phyloP scores from a whole-genome alignment of 2,797 vertebrate species.

The Tenualosa thibaudeaui region DNA sequence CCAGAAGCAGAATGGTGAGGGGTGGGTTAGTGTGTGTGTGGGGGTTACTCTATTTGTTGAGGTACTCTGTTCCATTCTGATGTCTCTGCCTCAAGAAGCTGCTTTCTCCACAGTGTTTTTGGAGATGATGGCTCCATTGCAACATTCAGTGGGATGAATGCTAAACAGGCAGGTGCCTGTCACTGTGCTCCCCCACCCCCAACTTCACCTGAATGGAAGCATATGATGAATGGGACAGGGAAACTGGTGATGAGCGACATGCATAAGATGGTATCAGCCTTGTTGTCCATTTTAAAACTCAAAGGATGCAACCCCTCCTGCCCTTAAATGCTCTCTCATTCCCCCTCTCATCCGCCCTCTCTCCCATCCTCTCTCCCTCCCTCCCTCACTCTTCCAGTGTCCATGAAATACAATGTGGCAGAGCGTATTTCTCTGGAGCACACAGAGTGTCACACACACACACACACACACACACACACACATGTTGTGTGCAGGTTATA shows the following conservation, averaged over 20 bases:
- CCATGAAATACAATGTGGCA: background rate
- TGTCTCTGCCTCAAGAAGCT: slow-evolving; percentile 32
- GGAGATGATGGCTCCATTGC: slow-evolving; percentile 39
- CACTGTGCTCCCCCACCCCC: background rate
- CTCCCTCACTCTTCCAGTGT: background rate
- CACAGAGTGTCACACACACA: background rate
- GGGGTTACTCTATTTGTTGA: background rate
- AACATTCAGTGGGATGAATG: background rate
- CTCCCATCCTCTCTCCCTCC: background rate
- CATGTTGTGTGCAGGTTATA: background rate
- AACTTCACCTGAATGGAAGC: slow-evolving; percentile 13
- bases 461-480: background rate
- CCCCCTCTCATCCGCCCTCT: background rate
- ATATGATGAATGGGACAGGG: slow-evolving; percentile 32
- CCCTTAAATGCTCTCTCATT: too few relatives aligned
- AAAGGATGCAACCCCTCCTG: background rate
- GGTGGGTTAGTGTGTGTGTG: background rate
- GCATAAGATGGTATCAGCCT: slow-evolving; percentile 2
- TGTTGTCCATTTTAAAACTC: background rate
- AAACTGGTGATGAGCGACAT: background rate
- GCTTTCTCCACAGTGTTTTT: slow-evolving; percentile 22
- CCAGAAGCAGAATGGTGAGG: slow-evolving; percentile 27
- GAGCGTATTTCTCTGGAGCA: background rate
- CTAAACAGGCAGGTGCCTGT: slow-evolving; percentile 22
- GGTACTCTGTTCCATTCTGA: slow-evolving; percentile 18